Evolutionary conservation across 1,140 invertebrate genomes (phyloP), one percentile per base, ranked within the genome.

Genomic region (Heliconius melpomene): DNA sequence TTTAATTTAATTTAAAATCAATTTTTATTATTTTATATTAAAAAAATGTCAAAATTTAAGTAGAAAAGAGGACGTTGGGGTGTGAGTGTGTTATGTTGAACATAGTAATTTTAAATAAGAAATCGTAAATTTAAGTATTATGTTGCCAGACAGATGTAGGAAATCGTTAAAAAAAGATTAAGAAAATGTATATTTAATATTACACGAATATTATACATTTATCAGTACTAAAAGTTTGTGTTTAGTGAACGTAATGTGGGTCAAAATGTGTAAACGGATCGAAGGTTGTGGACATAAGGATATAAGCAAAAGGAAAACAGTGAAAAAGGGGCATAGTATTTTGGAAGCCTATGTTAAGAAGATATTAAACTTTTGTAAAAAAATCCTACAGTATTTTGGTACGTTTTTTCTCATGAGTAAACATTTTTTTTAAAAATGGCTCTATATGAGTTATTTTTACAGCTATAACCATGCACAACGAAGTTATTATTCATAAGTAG

Each of bases 241-340:
- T 66, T 26, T 11, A 66, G 5, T 66, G 60, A 23, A 66, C 23
- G 54, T 66, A 74, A 84, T 84, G 83, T 81, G 77, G 79, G 38
- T 79, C 7, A 82, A 79, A 50, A 77, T 75, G 38, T 81, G 77
- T 70, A 78, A 79, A 75, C 57, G 26, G 11, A 77, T 50, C 20
- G 75, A 79, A 40, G 32, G 29, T 26, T 66, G 60, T 29, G 60
- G 13, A 57, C 23, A 57, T 38, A 75, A 77, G 29, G 23, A 60
- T 78, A 23, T 75, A 60, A 81, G 52, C 60, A 66, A 66, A 29
- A 66, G 60, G 13, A 66, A 66, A 66, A 26, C 26, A 2, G 9
- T 16, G 13, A 66, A 66, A 66, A 66, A 29, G 26, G 23, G 60
- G 1, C 26, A 66, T 16, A 66, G 60, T 66, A 11, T 66, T 66